Evolutionary conservation across 2,888 invertebrate genomes (phyloP).

Genomic region (Dromius quadrimaculatus): DNA sequence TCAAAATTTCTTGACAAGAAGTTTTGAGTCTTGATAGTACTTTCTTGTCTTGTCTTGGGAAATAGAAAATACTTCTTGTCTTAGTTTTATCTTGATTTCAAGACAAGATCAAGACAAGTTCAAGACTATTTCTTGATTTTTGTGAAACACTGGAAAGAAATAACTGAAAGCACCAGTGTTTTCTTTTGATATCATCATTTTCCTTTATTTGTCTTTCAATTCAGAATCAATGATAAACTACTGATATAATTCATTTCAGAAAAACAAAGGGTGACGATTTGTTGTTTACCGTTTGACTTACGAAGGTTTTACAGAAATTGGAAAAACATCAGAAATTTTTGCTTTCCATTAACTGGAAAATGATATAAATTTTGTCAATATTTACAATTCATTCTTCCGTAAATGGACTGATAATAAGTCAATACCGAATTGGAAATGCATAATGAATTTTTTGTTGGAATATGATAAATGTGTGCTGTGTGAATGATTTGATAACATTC

Average conservation of each 20-base stretch:
- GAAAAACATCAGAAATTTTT: slow-evolving; percentile 10
- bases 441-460: slow-evolving; percentile 4
- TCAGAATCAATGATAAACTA: no score
- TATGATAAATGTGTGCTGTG: slow-evolving; percentile 16
- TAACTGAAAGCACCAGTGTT: slow-evolving; percentile 29
- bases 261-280: slow-evolving; percentile 6
- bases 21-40: no score
- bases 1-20: no score
- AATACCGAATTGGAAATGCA: not conserved
- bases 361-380: slow-evolving; percentile 11
- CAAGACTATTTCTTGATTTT: no score
- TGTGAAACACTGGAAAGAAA: slow-evolving; percentile 12
- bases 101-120: no score
- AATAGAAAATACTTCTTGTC: no score
- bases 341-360: slow-evolving; percentile 2
- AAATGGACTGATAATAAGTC: slow-evolving; percentile 17
- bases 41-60: no score
- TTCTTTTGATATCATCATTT: slow-evolving; percentile 16
- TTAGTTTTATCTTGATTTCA: no score
- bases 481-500: not conserved
- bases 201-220: not conserved
- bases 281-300: not conserved
- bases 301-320: not conserved
- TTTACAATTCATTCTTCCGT: slow-evolving; percentile 10
- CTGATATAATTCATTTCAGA: slow-evolving; percentile 1